Evolutionary conservation across 2,888 invertebrate genomes (phyloP).

Genomic region (Ophioninae sp.): DNA sequence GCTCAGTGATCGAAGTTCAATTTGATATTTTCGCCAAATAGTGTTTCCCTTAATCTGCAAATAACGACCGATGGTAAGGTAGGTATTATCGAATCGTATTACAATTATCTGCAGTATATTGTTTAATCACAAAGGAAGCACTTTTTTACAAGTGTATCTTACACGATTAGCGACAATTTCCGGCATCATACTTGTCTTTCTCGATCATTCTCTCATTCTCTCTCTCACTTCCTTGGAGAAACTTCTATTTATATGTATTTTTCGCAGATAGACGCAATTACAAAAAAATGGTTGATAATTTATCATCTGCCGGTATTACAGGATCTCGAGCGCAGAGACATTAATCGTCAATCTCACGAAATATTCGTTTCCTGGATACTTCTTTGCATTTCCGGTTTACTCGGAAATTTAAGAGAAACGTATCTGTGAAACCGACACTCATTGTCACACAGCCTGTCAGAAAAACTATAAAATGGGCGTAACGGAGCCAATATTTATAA

Average conservation of each 20-base stretch:
- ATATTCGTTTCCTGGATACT: too few species aligned
- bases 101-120: slow-evolving; percentile 21
- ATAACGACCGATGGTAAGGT: slow-evolving; percentile 12
- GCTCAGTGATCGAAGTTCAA: too few species aligned
- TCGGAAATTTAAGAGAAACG: too few species aligned
- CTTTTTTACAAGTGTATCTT: slow-evolving; percentile 54
- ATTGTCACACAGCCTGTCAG: too few species aligned
- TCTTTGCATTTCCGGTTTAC: too few species aligned
- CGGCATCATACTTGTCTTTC: slow-evolving; percentile 10
- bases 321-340: neutral
- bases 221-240: neutral
- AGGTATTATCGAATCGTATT: neutral
- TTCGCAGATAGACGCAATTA: neutral
- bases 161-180: slow-evolving; percentile 53
- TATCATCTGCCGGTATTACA: neutral
- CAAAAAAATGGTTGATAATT: neutral
- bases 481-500: too few species aligned
- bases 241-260: too few species aligned
- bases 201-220: slow-evolving; percentile 26
- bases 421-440: too few species aligned
- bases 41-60: too few species aligned
- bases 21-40: too few species aligned
- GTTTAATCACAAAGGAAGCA: slow-evolving; percentile 57
- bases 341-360: neutral
- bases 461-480: too few species aligned